Conservation (phyloP, 1,140 invertebrate species). For the Gonatopus flavifemur region DNA sequence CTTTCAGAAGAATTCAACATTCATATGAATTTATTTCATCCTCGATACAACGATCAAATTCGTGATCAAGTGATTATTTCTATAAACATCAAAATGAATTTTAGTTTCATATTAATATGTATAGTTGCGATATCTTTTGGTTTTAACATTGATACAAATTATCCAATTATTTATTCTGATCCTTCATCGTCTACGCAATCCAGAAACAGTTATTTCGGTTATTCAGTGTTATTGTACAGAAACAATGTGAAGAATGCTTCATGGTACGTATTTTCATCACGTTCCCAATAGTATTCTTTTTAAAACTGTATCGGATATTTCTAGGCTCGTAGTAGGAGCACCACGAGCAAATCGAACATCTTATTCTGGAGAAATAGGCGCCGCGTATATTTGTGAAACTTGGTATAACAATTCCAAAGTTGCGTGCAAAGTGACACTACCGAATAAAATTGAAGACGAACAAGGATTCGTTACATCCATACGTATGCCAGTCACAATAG, state of each 20-base stretch:
- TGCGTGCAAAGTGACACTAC: conserved; percentile 6
- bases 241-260: conserved; percentile 10
- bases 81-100: conserved; percentile 8
- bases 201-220: conserved; percentile 37
- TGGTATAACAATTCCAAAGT: background rate
- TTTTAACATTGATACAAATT: conserved; percentile 34
- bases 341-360: conserved; percentile 39
- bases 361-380: conserved; percentile 33
- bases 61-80: no score
- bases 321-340: conserved; percentile 39
- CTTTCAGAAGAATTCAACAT: no score
- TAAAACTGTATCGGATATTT: conserved; percentile 10
- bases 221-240: conserved; percentile 28
- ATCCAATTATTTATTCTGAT: conserved; percentile 19
- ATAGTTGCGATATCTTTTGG: conserved; percentile 1
- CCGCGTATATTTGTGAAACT: conserved; percentile 32
- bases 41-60: no score
- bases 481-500: conserved; percentile 3
- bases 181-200: conserved; percentile 7
- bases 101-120: conserved; percentile 6
- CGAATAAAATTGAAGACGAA: conserved; percentile 9
- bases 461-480: conserved; percentile 9
- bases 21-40: no score
- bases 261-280: conserved; percentile 5
- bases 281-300: conserved; percentile 1